phyloP scores from a whole-genome alignment of 2,888 invertebrate species.

The Hemistola chrysoprasaria region DNA sequence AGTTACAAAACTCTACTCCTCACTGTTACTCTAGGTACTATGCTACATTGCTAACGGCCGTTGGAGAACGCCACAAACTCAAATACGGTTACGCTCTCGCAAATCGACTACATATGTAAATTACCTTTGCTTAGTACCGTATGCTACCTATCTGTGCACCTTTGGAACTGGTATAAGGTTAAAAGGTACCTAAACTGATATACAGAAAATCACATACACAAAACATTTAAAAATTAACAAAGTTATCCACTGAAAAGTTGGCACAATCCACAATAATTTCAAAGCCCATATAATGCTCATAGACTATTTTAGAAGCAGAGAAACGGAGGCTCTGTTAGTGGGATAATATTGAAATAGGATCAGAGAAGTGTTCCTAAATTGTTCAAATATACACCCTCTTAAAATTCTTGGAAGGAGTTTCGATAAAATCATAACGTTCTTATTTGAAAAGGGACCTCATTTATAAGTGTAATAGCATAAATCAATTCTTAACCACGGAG shows the following conservation, averaged over 20 bases:
- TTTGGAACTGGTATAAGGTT: no score
- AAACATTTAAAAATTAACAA: no score
- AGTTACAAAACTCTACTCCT: slow-evolving; percentile 44
- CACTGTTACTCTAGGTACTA: neutral
- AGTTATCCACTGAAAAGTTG: no score
- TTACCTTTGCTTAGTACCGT: slow-evolving; percentile 1
- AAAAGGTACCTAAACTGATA: no score
- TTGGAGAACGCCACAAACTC: slow-evolving; percentile 30
- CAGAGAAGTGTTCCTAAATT: slow-evolving; percentile 1
- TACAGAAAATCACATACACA: no score
- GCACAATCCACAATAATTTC: no score
- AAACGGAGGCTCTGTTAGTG: no score
- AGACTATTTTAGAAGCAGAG: no score
- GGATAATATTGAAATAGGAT: slow-evolving; percentile 4
- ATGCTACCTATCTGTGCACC: slow-evolving; percentile 6
- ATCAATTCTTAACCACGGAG: slow-evolving; percentile 55
- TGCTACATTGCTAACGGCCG: slow-evolving; percentile 44
- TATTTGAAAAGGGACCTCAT: slow-evolving; percentile 42
- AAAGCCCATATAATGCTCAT: no score
- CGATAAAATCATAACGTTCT: slow-evolving; percentile 35
- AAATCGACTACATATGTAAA: slow-evolving; percentile 14
- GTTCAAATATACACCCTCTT: slow-evolving; percentile 10
- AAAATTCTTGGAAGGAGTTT: slow-evolving; percentile 21
- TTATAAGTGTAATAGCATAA: slow-evolving; percentile 57
- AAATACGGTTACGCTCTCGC: slow-evolving; percentile 23